A percentile compares a stretch with the other conserved stretches of the same genome.
Evolutionary conservation across 37 sponge, comb jelly and placozoan species (phyloP).

Genomic region (Petrosia ficiformis): DNA sequence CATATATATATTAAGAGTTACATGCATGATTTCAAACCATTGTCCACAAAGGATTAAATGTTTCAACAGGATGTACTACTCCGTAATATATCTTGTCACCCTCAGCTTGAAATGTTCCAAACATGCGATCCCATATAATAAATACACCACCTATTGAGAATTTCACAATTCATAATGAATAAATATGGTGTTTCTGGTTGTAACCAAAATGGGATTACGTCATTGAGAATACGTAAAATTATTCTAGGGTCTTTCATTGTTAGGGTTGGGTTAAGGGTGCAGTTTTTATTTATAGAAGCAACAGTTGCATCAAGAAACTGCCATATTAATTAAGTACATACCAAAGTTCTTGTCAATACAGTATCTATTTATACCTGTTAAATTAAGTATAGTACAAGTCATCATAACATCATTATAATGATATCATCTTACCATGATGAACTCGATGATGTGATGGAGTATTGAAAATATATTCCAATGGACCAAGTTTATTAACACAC

Average conservation of each 20-base stretch:
- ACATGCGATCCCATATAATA: slow-evolving; percentile 93
- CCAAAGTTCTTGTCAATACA: slow-evolving; percentile 98
- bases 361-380: slow-evolving; percentile 71
- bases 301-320: too few relatives aligned
- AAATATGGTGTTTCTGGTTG: too few relatives aligned
- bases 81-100: slow-evolving; percentile 82
- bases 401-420: too few relatives aligned
- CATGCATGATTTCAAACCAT: slow-evolving; percentile 28
- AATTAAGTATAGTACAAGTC: neutral
- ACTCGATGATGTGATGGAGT: slow-evolving; percentile 96
- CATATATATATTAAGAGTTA: neutral
- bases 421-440: slow-evolving; percentile 89
- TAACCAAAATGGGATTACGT: too few relatives aligned
- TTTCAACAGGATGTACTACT: slow-evolving; percentile 63
- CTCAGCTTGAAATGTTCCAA: slow-evolving; percentile 92
- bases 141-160: slow-evolving; percentile 67
- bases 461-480: slow-evolving; percentile 89
- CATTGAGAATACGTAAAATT: too few relatives aligned
- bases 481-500: slow-evolving; percentile 72
- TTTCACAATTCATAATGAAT: too few relatives aligned
- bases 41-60: slow-evolving; percentile 81
- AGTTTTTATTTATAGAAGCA: too few relatives aligned
- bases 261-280: too few relatives aligned
- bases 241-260: too few relatives aligned
- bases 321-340: too few relatives aligned